These are phyloP conservation scores for Rotaria sp. DNA, from an alignment of 2,888 invertebrate genomes.

Conservation along the genomic window DNA sequence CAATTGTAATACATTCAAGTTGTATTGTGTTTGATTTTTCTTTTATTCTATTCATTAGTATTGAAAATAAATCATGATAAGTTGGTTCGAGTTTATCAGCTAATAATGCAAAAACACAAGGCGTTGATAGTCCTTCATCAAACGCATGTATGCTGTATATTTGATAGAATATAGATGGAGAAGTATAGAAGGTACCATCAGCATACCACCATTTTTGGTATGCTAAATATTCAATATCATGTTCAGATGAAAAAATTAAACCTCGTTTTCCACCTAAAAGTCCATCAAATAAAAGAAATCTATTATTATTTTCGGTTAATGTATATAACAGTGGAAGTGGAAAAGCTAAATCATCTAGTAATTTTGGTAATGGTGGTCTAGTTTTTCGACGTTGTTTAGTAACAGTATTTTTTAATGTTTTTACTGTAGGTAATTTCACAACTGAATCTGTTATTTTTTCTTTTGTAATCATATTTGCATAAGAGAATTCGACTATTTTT, in stretches of 20 bases:
- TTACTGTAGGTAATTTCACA: not conserved
- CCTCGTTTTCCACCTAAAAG: not conserved
- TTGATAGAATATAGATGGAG: not conserved
- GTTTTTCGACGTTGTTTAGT: not conserved
- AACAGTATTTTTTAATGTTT: not conserved
- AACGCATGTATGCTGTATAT: not conserved
- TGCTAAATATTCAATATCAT: not conserved
- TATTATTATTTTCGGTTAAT: not conserved
- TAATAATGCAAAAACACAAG: not conserved
- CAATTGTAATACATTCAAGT: not conserved
- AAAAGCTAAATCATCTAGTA: not conserved
- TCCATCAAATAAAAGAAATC: not conserved
- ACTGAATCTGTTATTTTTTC: not conserved
- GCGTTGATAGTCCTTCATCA: not conserved
- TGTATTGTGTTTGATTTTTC: not conserved
- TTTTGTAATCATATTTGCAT: too few species aligned
- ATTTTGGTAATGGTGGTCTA: not conserved
- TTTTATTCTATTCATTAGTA: not conserved
- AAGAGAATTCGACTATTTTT: too few species aligned
- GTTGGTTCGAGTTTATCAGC: not conserved
- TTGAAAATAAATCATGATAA: not conserved
- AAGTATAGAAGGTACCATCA: not conserved
- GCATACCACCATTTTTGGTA: not conserved
- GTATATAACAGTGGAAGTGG: not conserved
- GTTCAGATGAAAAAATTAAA: not conserved